Base-by-base conservation (phyloP, 1,140 invertebrate genomes). In the Heliothis virescens region DNA sequence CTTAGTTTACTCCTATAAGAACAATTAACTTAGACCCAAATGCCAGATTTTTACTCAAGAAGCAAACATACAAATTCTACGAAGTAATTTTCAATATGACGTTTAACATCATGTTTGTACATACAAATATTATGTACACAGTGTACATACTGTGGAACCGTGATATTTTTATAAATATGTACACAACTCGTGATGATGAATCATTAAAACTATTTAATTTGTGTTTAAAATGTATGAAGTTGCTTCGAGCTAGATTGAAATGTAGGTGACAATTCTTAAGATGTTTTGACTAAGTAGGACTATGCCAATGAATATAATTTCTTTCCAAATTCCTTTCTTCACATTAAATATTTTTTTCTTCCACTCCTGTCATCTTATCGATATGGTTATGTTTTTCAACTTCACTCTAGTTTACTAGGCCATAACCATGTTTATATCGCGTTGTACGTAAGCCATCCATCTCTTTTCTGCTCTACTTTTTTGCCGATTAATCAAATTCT, bases 101-200 rank as follows among this genome's bases (percentile, higher is more conserved):
- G 63, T 67, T 1, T 21, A 50, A 34, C 47, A 16, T 18, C 2
- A 26, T 26, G 21, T 65, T 10, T 65, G n/a, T 34, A 65, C n/a
- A 47, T 65, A 41, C 13, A 65, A 16, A 63, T 16, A 41, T 65
- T 57, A 21, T 73, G 52, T 53, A 26, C 18, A 53, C 29, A 7
- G 13, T 53, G 48, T 29, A 72, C 26, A 53, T 72, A 72, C 53
- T 47, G 53, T 59, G n/a, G 52, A 73, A 73, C 50, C 71, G 71
- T 73, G 71, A 73, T 73, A 57, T 73, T 59, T 41, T 73, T 57
- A 59, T 73, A 73, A 73, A 57, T 59, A 67, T 67, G 63, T 67
- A 67, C 63, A 67, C 16, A 67, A 21, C 63, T 67, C 11, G 41
- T 12, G 63, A 67, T 48, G 41, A 67, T 67, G 63, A 67, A 48